Conservation (phyloP, 2,113 vertebrate species). For the human (Homo sapiens) region GRCh38 chrX:137285501-137286000, state of each 20-base stretch:
- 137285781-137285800: background rate
- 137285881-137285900: background rate
- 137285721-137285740: background rate
- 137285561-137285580: background rate
- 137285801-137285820: background rate
- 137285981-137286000: background rate
- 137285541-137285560: background rate
- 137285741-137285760: background rate
- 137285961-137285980: background rate
- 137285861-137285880: background rate
- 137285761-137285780: background rate
- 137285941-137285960: background rate
- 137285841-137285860: background rate
- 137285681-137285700: background rate
- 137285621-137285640: background rate
- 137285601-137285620: background rate
- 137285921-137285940: background rate
- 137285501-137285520: background rate
- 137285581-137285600: background rate
- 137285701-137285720: slow-evolving; percentile 6
- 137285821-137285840: background rate
- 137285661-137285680: background rate
- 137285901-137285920: background rate
- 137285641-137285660: background rate
- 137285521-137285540: background rate